Base-by-base conservation (phyloP, 2,888 invertebrate species). In the Anorthoa munda region DNA sequence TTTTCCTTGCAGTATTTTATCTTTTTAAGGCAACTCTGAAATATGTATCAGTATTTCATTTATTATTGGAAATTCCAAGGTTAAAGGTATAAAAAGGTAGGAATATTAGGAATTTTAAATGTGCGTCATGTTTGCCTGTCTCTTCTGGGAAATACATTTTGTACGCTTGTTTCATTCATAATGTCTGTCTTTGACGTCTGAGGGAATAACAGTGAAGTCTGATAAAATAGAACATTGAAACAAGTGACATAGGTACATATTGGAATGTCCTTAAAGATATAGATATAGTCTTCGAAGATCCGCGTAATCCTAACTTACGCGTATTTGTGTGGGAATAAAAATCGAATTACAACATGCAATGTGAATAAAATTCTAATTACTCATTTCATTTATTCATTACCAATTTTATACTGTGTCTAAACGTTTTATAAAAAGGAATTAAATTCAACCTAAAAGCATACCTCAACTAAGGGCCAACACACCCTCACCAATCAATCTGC, bases 151-250 rank as follows among this genome's bases (percentile, higher is more conserved):
- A 31, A 12, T 31, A 26, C 13, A 18, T 23, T 12, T 1, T 18
- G 11, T 51, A 15, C 77, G 17, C 9, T 46, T 21, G 45, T 21
- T 50, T 50, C 18, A 46, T 66, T 66, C 21, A 46, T 23, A 17
- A 48, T 23, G 7, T 48, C 11, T 17, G 26, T 12, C 18, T 75
- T 12, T 13, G 46, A 55, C 53, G 69, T 73, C 78, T 77, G n/a
- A 17, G 23, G 23, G 9, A 39, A 31, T 68, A 15, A 48, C 53
- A 4, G 18, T 23, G 9, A 15, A 31, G 21, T 46, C 15, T 17
- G 46, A 23, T 23, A 66, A 23, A 13, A 9, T 11, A 0, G 13
- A 15, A 31, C 18, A 63, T 23, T 4, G 21, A 65, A 31, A 17
- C 11, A 72, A 53, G 23, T 39, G 48, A 17, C 12, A 48, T 18